Conservation (phyloP, 1,140 invertebrate species). For the Lethrus apterus region DNA sequence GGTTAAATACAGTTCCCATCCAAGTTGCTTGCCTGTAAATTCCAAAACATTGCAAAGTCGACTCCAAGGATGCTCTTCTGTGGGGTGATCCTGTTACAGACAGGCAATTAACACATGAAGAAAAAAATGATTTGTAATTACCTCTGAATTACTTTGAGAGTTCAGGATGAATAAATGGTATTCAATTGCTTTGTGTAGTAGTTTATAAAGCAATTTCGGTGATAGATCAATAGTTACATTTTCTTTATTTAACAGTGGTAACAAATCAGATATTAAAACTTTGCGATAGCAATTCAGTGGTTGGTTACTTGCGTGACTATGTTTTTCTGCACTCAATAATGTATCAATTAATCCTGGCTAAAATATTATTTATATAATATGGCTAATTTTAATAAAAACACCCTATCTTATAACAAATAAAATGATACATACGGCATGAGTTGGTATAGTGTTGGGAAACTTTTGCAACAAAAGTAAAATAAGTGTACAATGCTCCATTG, state of each 20-base stretch:
- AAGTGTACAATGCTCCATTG: slow-evolving; percentile 77
- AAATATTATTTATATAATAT: slow-evolving; percentile 25
- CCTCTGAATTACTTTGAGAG: slow-evolving; percentile 23
- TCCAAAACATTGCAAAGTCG: slow-evolving; percentile 69
- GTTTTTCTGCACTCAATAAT: slow-evolving; percentile 66
- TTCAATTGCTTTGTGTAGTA: slow-evolving; percentile 54
- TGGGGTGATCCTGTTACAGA: too few species aligned
- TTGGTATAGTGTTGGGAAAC: slow-evolving; percentile 70
- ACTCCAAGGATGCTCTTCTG: too few species aligned
- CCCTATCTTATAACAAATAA: slow-evolving; percentile 19
- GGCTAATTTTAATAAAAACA: slow-evolving; percentile 15
- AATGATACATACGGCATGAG: slow-evolving; percentile 57
- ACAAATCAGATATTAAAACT: slow-evolving; percentile 64
- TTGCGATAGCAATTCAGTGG: slow-evolving; percentile 67
- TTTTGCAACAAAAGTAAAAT: slow-evolving; percentile 68
- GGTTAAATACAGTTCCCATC: slow-evolving; percentile 63
- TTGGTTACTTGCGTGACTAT: slow-evolving; percentile 50
- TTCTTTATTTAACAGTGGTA: slow-evolving; percentile 61
- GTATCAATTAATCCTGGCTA: slow-evolving; percentile 64
- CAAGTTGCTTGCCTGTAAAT: slow-evolving; percentile 64
- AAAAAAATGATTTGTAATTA: too few species aligned
- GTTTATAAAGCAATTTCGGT: slow-evolving; percentile 56
- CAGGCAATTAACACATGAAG: too few species aligned
- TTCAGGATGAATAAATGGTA: slow-evolving; percentile 46
- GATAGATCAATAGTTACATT: slow-evolving; percentile 48